Base-by-base conservation (phyloP, 2,888 invertebrate species). In the Harmothoe impar region DNA sequence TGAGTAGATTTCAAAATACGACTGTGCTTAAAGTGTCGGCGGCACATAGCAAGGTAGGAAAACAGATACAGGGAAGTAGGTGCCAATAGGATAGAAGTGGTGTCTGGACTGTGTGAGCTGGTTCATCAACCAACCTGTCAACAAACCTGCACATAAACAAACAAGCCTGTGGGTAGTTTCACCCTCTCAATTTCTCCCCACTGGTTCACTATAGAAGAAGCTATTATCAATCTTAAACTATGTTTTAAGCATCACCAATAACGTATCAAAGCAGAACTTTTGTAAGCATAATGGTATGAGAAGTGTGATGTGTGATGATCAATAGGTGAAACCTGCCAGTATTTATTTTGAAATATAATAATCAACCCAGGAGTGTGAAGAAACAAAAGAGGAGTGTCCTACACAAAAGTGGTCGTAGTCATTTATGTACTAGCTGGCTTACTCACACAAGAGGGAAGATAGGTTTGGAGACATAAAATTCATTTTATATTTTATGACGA, bases 201-300 rank as follows among this genome's bases (percentile, higher is more conserved):
- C 81, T 81, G 12, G 81, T 33, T 33, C 81, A 81, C 81, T 35
- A 35, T 43, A 81, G 81, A 33, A 81, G 33, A 81, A 81, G 33
- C 81, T n/a, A 81, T 81, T 81, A 33, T 35, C 35, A 33, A 35
- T 81, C 10, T 81, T 33, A 81, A 81, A 81, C 81, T 81, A 81
- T 81, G 33, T 81, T 81, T 81, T 33, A 33, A 81, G 81, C 81
- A 33, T 7, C 10, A 81, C 81, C 43, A 81, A 81, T 33, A 35
- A 81, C 33, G 23, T 81, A 35, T 35, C 33, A 20, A 33, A 3
- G 15, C 43, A n/a, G 81, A 43, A 43, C 25, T 35, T 0, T 43
- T 15, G 23, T 43, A 81, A 35, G 43, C 25, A 72, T 29, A n/a
- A n/a, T n/a, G 62, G 62, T 62, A 15, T 5, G 20, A 20, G n/a